phyloP scores from a whole-genome alignment of 2,113 vertebrate genomes.

The Otolemur garnettii region DNA sequence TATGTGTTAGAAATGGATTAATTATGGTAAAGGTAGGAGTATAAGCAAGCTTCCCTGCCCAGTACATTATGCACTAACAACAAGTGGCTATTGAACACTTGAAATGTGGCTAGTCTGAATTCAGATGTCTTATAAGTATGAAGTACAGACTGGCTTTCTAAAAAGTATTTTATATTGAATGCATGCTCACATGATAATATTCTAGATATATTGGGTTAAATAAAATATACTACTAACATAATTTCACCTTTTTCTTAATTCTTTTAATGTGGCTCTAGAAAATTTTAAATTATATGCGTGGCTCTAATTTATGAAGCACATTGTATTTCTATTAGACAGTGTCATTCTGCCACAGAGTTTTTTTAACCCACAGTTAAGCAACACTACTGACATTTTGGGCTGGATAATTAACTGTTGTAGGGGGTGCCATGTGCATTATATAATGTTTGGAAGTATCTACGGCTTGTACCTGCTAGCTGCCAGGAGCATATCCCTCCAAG shows the following conservation, averaged over 20 bases:
- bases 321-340: not conserved
- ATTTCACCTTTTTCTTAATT: not conserved
- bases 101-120: conserved; percentile 24
- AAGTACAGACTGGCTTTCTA: not conserved
- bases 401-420: not conserved
- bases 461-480: not conserved
- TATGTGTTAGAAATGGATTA: not conserved
- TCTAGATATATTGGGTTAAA: not conserved
- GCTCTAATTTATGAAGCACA: not conserved
- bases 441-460: not conserved
- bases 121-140: not conserved
- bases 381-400: not conserved
- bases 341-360: not conserved
- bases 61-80: not conserved
- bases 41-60: not conserved
- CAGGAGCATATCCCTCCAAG: not conserved
- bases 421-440: not conserved
- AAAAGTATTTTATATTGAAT: conserved; percentile 47
- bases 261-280: not conserved
- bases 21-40: not conserved
- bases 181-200: not conserved
- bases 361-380: not conserved
- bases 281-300: not conserved
- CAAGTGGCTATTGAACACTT: not conserved
- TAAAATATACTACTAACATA: conserved; percentile 22